Conservation (phyloP, 2,888 invertebrate species). For the Dryococelus australis region DNA sequence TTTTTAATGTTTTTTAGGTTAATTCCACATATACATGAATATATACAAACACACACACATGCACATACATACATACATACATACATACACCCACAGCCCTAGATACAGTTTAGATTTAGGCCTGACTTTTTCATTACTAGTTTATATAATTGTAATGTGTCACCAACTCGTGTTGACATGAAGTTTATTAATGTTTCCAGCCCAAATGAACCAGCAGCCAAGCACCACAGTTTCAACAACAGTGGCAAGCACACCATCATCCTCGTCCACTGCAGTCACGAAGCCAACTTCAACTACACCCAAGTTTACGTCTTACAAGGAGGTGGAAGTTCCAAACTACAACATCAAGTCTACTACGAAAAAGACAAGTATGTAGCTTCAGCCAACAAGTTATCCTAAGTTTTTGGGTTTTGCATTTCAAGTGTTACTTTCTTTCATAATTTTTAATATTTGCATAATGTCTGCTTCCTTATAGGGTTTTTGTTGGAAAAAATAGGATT, state of each 20-base stretch:
- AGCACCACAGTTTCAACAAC: slow-evolving; percentile 54
- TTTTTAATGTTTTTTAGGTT: no score
- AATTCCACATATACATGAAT: no score
- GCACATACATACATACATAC: no score
- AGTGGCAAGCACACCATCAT: slow-evolving; percentile 58
- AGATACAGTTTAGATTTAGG: no score
- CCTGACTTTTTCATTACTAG: no score
- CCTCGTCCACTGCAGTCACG: slow-evolving; percentile 57
- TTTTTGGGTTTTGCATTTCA: background rate
- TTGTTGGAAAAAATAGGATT: no score
- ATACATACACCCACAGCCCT: no score
- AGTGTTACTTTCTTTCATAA: no score
- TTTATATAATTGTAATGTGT: no score
- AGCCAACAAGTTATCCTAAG: background rate
- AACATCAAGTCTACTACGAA: slow-evolving; percentile 71
- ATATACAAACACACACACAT: no score
- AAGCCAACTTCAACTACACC: slow-evolving; percentile 56
- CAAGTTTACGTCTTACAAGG: slow-evolving; percentile 50
- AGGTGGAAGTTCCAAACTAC: slow-evolving; percentile 50
- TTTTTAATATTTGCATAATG: no score
- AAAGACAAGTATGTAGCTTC: slow-evolving; percentile 61
- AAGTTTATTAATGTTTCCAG: slow-evolving; percentile 36
- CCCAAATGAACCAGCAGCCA: slow-evolving; percentile 51
- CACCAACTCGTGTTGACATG: background rate
- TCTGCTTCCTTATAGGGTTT: no score